Base-by-base conservation (phyloP, 2,888 invertebrate species). In the Campoplex nolae region DNA sequence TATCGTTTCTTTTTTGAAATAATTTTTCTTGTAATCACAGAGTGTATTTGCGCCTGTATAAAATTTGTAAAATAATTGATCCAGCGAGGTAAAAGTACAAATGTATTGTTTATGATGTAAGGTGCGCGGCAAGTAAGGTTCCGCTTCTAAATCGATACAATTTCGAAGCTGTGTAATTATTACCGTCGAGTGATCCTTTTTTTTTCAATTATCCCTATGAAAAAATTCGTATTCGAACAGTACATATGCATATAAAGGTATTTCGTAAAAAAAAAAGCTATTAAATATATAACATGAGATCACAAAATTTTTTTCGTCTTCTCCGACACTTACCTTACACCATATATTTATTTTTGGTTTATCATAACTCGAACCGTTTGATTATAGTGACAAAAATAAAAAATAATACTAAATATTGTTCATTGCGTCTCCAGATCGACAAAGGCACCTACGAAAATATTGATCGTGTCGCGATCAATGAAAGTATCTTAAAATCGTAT, bases 261-360 rank as follows among this genome's bases (percentile, higher is more conserved):
- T 35, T 23, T 48, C 13, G 16, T 16, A 32, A 62, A 62, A 4
- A 58, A 28, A 58, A 58, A 32, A 76, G 28, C 45, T 54, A 76
- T 76, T 16, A 83, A 54, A 84, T 74, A 78, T 85, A 74, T 77
- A 70, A 56, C 32, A 83, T 76, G 23, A 58, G 28, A 82, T 85
- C 23, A 84, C 78, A 76, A 87, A 71, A 73, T 74, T 45, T 74
- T 77, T 81, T 56, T 58, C 45, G 78, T 87, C 83, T 42, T 45
- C 80, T 85, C 84, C 86, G 77, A 83, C 89, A 89, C 89, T 89
- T 89, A 89, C 89, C 89, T 89, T 89, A 89, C 84, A 83, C 79
- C 84, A 84, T 88, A 84, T 79, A 74, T 81, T 58, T 74, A 71
- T 84, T 74, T 87, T 84, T 68, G 78, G 65, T 84, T 83, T 88